Percentiles rank a stretch among this genome's conserved stretches.
These are phyloP conservation scores for Stenodema calcarata DNA, from an alignment of 2,888 invertebrate genomes.

Conservation along the genomic window DNA sequence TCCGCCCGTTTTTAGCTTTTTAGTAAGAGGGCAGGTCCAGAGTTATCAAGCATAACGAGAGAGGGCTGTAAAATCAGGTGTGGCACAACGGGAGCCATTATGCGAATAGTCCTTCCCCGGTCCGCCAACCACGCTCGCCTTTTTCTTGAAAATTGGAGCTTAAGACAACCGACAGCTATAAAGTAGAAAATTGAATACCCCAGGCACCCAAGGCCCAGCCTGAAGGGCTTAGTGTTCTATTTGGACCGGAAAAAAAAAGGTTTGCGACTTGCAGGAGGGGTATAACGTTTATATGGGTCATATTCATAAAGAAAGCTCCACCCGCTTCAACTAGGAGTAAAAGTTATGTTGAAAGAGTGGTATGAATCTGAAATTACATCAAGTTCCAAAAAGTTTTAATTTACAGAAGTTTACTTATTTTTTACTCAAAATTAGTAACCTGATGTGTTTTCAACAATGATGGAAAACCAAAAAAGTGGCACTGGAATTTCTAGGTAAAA, in stretches of 20 bases:
- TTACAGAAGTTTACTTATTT: too few relatives aligned
- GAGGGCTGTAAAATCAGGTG: conserved; percentile 1
- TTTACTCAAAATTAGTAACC: too few relatives aligned
- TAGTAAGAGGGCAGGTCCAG: background rate
- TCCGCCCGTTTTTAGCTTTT: too few relatives aligned
- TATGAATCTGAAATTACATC: background rate
- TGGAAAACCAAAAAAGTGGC: too few relatives aligned
- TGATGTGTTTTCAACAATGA: too few relatives aligned
- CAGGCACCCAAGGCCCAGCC: background rate
- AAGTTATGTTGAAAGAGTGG: background rate
- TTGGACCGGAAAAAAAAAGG: background rate
- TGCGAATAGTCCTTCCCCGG: background rate
- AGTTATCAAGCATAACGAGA: conserved; percentile 2
- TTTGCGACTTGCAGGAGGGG: background rate
- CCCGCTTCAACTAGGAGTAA: background rate
- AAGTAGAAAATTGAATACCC: conserved; percentile 21
- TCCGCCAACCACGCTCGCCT: background rate
- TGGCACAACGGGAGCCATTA: conserved; percentile 7
- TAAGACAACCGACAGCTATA: conserved; percentile 18
- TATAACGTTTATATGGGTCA: background rate
- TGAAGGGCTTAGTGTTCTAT: background rate
- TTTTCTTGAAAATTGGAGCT: conserved; percentile 15
- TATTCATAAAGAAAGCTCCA: background rate
- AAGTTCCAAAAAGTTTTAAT: too few relatives aligned
- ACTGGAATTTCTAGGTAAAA: too few relatives aligned